These are phyloP conservation scores for Phymanthus crucifer DNA, from an alignment of 92 coral and sea anemone genomes.

Conservation along the genomic window DNA sequence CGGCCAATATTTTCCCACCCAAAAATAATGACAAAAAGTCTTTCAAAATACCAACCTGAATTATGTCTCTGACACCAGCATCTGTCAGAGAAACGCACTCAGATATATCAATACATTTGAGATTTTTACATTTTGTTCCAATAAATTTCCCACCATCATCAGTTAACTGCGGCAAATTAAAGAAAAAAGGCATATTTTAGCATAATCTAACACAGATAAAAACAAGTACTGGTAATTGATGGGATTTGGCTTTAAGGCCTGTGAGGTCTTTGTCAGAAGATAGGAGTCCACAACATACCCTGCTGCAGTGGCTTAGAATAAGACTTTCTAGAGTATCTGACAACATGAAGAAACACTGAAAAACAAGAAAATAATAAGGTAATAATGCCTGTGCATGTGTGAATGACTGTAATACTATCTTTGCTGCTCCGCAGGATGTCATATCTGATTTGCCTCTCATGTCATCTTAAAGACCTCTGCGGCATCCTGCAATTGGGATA, in stretches of 20 bases:
- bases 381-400: not conserved
- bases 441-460: too few species aligned
- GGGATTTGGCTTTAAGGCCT: too few species aligned
- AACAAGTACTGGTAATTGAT: too few species aligned
- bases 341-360: conserved; percentile 94
- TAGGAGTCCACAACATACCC: conserved; percentile 42
- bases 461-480: too few species aligned
- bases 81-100: conserved; percentile 78
- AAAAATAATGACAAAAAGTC: not conserved
- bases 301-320: conserved; percentile 66
- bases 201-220: not conserved
- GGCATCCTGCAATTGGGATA: too few species aligned
- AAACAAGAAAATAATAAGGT: not conserved
- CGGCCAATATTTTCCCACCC: too few species aligned
- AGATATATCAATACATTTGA: conserved; percentile 67
- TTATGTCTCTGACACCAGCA: conserved; percentile 63
- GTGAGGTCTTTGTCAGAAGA: too few species aligned
- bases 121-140: conserved; percentile 61
- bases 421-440: too few species aligned
- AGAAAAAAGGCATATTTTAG: conserved; percentile 44
- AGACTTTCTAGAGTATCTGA: conserved; percentile 70
- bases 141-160: conserved; percentile 49
- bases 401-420: too few species aligned
- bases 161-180: conserved; percentile 66
- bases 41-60: conserved; percentile 47